Evolutionary conservation across 2,888 invertebrate species (phyloP).

Genomic region (Leptothorax acervorum): DNA sequence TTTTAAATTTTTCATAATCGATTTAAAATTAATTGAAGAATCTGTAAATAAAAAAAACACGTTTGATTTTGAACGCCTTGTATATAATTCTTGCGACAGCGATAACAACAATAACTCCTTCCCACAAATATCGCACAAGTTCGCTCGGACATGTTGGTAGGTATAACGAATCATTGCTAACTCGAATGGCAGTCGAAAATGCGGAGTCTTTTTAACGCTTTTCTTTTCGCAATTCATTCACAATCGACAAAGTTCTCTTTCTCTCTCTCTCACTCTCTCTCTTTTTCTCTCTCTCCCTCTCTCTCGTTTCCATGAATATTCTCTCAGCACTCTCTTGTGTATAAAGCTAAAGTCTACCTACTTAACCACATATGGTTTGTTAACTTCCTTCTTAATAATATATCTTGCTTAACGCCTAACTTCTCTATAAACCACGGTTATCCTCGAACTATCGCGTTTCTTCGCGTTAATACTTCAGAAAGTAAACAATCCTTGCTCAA

Average conservation of each 20-base stretch:
- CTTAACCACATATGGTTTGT: slow-evolving; percentile 67
- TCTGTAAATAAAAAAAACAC: neutral
- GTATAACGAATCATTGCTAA: slow-evolving; percentile 66
- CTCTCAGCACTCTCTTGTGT: slow-evolving; percentile 72
- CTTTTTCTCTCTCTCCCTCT: slow-evolving; percentile 25
- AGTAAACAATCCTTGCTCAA: neutral
- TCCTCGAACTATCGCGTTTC: slow-evolving; percentile 10
- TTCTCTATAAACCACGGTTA: slow-evolving; percentile 46
- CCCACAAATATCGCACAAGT: slow-evolving; percentile 80
- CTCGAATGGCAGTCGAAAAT: slow-evolving; percentile 79
- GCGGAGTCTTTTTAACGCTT: slow-evolving; percentile 60
- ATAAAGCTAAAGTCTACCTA: slow-evolving; percentile 82
- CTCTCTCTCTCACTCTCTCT: slow-evolving; percentile 49
- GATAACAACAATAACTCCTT: slow-evolving; percentile 42
- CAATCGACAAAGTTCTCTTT: slow-evolving; percentile 52
- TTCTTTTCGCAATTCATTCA: slow-evolving; percentile 46
- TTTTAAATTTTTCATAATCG: neutral
- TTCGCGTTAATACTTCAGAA: neutral
- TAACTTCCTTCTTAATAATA: slow-evolving; percentile 66
- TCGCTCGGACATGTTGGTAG: slow-evolving; percentile 72
- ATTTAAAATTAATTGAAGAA: neutral
- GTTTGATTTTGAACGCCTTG: neutral
- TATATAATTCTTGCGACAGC: slow-evolving; percentile 49
- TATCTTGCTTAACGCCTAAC: slow-evolving; percentile 74
- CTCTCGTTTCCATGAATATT: slow-evolving; percentile 39